These are phyloP conservation scores for Capreolus pygargus DNA, from an alignment of 2,113 vertebrate genomes.

Conservation along the genomic window DNA sequence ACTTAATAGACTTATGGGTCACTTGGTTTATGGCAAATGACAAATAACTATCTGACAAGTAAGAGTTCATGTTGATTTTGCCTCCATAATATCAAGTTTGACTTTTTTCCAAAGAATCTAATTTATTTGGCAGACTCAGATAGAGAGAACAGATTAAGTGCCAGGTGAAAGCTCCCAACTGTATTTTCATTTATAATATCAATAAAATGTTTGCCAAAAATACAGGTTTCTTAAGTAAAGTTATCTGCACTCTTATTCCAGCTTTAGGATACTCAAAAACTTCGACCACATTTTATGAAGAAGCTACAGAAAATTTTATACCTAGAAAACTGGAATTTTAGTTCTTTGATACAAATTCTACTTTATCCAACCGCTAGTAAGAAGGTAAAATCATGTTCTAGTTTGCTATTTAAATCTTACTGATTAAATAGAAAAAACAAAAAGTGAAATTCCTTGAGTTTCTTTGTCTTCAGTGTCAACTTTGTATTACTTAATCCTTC, in stretches of 20 bases:
- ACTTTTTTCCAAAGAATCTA: constrained; percentile 46
- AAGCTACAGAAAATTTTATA: constrained; percentile 18
- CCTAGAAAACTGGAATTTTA: background rate
- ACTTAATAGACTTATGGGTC: background rate
- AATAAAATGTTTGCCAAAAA: constrained; percentile 48
- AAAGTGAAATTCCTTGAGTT: background rate
- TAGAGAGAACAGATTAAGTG: constrained; percentile 36
- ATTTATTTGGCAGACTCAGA: constrained; percentile 46
- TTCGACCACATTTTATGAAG: constrained; percentile 28
- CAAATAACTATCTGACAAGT: background rate
- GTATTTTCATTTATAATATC: constrained; percentile 50
- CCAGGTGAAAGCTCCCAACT: constrained; percentile 42
- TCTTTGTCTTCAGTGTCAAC: background rate
- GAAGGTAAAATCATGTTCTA: background rate
- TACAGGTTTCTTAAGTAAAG: constrained; percentile 22
- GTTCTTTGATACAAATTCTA: background rate
- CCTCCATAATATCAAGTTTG: constrained; percentile 35
- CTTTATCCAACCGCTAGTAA: background rate
- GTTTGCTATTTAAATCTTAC: background rate
- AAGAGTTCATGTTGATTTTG: constrained; percentile 41
- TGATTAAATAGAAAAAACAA: constrained; percentile 5
- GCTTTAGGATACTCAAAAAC: background rate
- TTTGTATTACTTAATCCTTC: background rate
- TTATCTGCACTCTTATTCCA: constrained; percentile 9
- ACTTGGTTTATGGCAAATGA: background rate